Percentiles rank a stretch among this genome's conserved stretches.
These are phyloP conservation scores for Macroteleia sp. DNA, from an alignment of 2,888 invertebrate genomes.

Conservation along the genomic window DNA sequence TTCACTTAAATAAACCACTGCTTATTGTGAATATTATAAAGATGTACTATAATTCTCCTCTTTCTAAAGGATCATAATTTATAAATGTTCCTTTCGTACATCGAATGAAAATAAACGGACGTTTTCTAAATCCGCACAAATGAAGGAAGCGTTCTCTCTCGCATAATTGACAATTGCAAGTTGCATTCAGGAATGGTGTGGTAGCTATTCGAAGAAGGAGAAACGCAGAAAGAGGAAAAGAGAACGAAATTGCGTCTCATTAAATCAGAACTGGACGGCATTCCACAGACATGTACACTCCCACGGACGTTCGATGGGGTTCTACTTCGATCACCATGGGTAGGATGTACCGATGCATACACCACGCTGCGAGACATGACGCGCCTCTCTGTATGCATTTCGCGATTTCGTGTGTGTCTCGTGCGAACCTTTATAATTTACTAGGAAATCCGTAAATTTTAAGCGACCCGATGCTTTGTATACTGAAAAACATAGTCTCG, in stretches of 20 bases:
- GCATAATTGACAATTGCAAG: conserved; percentile 39
- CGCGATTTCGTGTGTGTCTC: conserved; percentile 67
- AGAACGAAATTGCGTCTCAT: conserved; percentile 76
- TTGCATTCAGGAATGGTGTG: conserved; percentile 4
- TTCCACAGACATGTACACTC: conserved; percentile 84
- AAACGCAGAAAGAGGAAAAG: conserved; percentile 68
- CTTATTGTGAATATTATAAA: too few relatives aligned
- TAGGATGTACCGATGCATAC: conserved; percentile 79
- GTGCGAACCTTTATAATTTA: conserved; percentile 68
- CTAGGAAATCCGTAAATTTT: conserved; percentile 50
- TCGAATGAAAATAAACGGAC: not conserved
- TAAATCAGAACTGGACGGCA: conserved; percentile 83
- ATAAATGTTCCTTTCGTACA: too few relatives aligned
- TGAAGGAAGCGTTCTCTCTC: too few relatives aligned
- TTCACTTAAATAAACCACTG: too few relatives aligned
- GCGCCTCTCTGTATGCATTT: conserved; percentile 63
- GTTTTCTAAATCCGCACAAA: not conserved
- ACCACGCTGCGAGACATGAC: conserved; percentile 83
- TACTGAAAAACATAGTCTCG: not conserved
- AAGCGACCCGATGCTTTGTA: not conserved
- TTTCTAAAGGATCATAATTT: too few relatives aligned
- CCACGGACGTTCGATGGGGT: conserved; percentile 83
- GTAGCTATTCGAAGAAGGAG: conserved; percentile 64
- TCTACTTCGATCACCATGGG: conserved; percentile 82
- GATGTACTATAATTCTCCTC: too few relatives aligned